Evolutionary conservation across 2,888 invertebrate genomes (phyloP).

Genomic region (Campoplex nolae): DNA sequence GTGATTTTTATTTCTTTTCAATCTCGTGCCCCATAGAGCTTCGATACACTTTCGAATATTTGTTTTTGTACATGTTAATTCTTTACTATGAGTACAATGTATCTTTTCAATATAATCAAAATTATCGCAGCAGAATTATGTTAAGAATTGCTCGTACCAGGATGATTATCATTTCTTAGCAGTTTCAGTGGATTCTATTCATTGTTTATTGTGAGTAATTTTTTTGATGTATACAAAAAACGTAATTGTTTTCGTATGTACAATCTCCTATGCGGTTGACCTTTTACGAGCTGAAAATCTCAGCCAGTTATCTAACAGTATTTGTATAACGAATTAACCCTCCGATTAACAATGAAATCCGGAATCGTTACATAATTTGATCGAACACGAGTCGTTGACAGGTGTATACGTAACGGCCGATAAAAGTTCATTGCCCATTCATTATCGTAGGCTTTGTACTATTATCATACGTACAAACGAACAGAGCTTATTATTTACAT

Average conservation of each 20-base stretch:
- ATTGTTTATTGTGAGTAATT: too few relatives aligned
- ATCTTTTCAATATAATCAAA: background rate
- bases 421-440: background rate
- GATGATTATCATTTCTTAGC: background rate
- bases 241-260: background rate
- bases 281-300: background rate
- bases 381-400: background rate
- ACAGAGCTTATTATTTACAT: background rate
- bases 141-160: background rate
- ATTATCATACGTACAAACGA: background rate
- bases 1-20: slow-evolving; percentile 20
- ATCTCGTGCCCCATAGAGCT: background rate
- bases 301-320: background rate
- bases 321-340: background rate
- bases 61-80: background rate
- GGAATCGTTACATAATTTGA: background rate
- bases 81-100: background rate
- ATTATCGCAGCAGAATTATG: too few relatives aligned
- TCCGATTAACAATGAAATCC: background rate
- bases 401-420: background rate
- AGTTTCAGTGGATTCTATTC: too few relatives aligned
- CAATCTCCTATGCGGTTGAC: background rate
- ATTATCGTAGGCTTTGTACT: background rate
- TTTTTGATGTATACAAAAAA: background rate
- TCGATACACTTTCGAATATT: background rate